Base-by-base conservation (phyloP, 2,113 vertebrate genomes). In the Trichechus manatus region DNA sequence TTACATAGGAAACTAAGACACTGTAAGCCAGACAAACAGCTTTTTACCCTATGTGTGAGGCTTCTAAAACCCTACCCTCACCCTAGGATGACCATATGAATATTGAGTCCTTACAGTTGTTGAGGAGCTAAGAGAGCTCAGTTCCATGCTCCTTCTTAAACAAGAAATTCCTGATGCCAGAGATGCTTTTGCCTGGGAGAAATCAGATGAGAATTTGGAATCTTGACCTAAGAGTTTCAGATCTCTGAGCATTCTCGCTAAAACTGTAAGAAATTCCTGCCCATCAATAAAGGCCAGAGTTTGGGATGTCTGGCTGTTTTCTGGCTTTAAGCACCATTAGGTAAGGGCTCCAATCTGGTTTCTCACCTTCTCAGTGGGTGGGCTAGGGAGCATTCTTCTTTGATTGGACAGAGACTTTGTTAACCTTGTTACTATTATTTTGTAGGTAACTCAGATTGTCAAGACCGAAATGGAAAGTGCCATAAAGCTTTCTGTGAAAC, bases 381-480 rank as follows among this genome's bases (percentile, higher is more conserved):
- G 61, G 8, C 5, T 92, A 77, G 64, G 47, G 68, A 88, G 13
- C 27, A 36, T n/a, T 77, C 61, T 42, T 31, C 27, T 88, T 72
- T 56, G 23, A 56, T 6, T 63, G 50, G 53, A 29, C 4, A 20
- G 79, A 83, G 56, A 19, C 44, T 29, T 70, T 75, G 33, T 96
- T 97, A 93, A 97, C 9, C 4, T 61, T 59, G 93, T 86, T 1
- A 74, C 1, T 15, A 0, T 98, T 64, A 95, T 53, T 75, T 96
- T 89, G 33, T 93, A 99, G 99, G 99, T 99, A 1, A 99, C 99
- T 97, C 99, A 99, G 97, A 99, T 99, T 15, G 99, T 99, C 93
- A 99, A 99, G 98, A 98, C 98, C 2, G 99, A 99, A 98, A 99
- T 99, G 99, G 99, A 99, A 98, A 98, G 98, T 0, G 99, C 99